These are phyloP conservation scores for Brachirus orientalis DNA, from an alignment of 2,113 vertebrate species.

Conservation along the genomic window DNA sequence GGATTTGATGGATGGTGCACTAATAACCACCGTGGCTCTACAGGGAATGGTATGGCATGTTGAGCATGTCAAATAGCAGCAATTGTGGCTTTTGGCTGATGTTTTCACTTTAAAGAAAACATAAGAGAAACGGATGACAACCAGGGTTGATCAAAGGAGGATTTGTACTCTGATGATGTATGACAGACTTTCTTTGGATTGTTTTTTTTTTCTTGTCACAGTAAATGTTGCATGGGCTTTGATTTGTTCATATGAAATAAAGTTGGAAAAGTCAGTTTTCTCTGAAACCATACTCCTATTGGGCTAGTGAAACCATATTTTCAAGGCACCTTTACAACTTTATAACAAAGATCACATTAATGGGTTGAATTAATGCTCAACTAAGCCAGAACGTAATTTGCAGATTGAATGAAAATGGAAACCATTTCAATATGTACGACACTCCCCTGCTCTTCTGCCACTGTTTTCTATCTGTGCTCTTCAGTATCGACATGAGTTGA, in stretches of 20 bases:
- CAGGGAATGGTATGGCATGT: slow-evolving; percentile 27
- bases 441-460: slow-evolving; percentile 1
- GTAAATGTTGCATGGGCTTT: not conserved
- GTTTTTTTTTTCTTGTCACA: not conserved
- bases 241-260: not conserved
- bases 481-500: slow-evolving; percentile 55
- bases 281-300: not conserved
- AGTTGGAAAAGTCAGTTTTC: not conserved
- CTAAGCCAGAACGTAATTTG: not conserved
- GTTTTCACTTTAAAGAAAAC: slow-evolving; percentile 14
- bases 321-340: not conserved
- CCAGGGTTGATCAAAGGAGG: slow-evolving; percentile 3
- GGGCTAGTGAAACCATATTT: no score
- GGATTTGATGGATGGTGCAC: slow-evolving; percentile 35
- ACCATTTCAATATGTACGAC: not conserved
- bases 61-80: slow-evolving; percentile 25
- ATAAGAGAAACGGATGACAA: slow-evolving; percentile 8
- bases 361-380: not conserved
- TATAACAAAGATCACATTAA: not conserved
- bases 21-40: slow-evolving; percentile 30
- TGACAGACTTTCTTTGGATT: not conserved
- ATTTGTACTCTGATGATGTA: slow-evolving; percentile 1
- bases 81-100: slow-evolving; percentile 17
- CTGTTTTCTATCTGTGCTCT: slow-evolving; percentile 15
- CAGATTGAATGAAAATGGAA: not conserved